Percentiles rank a stretch among this genome's conserved stretches.
phyloP scores from a whole-genome alignment of 35 echinoderm and acorn worm genomes.

The Eucidaris tribuloides region DNA sequence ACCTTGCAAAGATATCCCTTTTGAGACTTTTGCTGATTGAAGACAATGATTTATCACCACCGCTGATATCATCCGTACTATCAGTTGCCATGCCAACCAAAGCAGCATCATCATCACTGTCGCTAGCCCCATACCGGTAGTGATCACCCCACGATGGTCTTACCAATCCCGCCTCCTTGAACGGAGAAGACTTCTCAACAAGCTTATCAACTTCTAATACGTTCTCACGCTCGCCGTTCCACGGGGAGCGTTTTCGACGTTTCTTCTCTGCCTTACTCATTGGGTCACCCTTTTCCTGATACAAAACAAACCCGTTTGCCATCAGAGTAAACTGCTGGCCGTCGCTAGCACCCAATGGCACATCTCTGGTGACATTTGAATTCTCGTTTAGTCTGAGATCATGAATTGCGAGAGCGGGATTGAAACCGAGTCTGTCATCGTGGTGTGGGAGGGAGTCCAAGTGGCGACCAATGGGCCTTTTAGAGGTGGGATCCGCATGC shows the following conservation, averaged over 20 bases:
- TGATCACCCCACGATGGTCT: not conserved
- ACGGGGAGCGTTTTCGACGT: not conserved
- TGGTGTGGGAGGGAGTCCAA: not conserved
- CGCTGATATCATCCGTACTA: no score
- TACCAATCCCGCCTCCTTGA: not conserved
- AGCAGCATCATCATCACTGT: conserved; percentile 1
- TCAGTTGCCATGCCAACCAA: not conserved
- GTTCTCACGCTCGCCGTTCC: not conserved
- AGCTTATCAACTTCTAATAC: not conserved
- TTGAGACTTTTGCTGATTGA: not conserved
- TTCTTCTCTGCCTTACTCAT: not conserved
- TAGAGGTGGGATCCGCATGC: not conserved
- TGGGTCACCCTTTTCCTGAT: not conserved
- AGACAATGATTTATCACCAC: not conserved
- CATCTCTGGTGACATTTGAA: not conserved
- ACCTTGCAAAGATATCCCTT: conserved; percentile 5
- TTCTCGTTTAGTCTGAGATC: not conserved
- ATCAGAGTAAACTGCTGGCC: not conserved
- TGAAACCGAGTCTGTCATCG: not conserved
- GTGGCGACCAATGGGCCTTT: not conserved
- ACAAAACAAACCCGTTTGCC: conserved; percentile 4
- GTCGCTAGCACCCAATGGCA: not conserved
- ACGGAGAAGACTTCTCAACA: not conserved
- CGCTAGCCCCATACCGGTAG: not conserved
- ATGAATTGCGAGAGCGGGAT: not conserved